Conservation (phyloP, 2,113 vertebrate genomes). For the Cyrtonyx montezumae region DNA sequence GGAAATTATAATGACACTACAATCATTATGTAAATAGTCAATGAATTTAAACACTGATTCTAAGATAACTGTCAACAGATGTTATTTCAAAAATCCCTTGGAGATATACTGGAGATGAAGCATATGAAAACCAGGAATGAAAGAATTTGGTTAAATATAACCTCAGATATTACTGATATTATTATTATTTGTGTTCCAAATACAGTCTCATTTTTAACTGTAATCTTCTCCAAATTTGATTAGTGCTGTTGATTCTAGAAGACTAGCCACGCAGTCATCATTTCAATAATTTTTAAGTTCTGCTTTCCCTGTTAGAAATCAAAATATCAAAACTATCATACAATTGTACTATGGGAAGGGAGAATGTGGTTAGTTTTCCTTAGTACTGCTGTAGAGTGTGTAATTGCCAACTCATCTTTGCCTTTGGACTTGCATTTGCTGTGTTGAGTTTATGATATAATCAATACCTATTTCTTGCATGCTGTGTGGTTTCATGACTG, state of each 20-base stretch:
- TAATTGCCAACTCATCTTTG: background rate
- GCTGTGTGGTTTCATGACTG: background rate
- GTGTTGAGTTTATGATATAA: background rate
- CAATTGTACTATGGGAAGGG: fast-evolving
- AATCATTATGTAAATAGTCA: background rate
- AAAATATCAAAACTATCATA: background rate
- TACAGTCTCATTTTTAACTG: background rate
- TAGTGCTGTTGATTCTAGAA: fast-evolving
- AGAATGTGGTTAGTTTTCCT: background rate
- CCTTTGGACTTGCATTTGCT: background rate
- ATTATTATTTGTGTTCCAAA: background rate
- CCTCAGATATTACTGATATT: background rate
- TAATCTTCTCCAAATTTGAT: background rate
- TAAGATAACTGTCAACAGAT: background rate
- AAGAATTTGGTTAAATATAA: background rate
- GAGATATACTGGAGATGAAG: background rate
- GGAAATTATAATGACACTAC: background rate
- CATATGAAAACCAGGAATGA: background rate
- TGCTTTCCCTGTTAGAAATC: background rate
- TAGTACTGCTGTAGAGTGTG: background rate
- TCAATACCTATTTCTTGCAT: background rate
- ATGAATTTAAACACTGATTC: background rate
- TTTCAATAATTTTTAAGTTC: background rate
- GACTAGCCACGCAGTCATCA: fast-evolving
- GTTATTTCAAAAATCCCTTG: background rate